A percentile compares a stretch with the other conserved stretches of the same genome.
Conservation (phyloP, 1,140 invertebrate genomes). For the Sminthurides bifidus region DNA sequence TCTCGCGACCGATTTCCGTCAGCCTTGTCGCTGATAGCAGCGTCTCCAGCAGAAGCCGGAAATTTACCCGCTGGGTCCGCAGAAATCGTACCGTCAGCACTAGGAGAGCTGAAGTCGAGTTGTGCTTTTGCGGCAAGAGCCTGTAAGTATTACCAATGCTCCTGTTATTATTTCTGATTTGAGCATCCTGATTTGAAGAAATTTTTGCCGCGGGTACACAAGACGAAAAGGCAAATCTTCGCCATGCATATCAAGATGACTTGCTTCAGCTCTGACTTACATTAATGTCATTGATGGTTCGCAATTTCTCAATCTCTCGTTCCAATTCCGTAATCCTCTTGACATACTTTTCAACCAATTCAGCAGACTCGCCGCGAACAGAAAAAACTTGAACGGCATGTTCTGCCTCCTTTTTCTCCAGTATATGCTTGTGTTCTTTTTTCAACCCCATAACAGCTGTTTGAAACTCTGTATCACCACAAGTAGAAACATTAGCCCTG, state of each 20-base stretch:
- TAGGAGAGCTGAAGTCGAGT: slow-evolving; percentile 34
- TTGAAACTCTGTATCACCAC: slow-evolving; percentile 35
- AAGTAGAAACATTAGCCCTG: too few species aligned
- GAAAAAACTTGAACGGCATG: slow-evolving; percentile 36
- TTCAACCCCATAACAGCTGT: slow-evolving; percentile 38
- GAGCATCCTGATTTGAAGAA: too few species aligned
- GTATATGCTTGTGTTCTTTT: slow-evolving; percentile 36
- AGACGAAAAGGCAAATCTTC: too few species aligned
- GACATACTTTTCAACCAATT: slow-evolving; percentile 36
- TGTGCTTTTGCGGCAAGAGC: slow-evolving; percentile 32
- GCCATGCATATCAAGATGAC: too few species aligned
- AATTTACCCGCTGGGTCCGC: too few species aligned
- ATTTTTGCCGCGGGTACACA: too few species aligned
- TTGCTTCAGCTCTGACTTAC: slow-evolving; percentile 19
- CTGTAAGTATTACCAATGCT: too few species aligned
- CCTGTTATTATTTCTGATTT: too few species aligned
- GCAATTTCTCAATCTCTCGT: slow-evolving; percentile 37
- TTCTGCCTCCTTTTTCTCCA: slow-evolving; percentile 33
- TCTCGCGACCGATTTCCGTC: too few species aligned
- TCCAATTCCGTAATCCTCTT: slow-evolving; percentile 37
- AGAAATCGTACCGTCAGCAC: too few species aligned
- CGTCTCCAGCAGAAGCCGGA: too few species aligned
- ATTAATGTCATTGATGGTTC: slow-evolving; percentile 38
- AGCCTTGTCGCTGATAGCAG: too few species aligned
- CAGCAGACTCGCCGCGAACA: slow-evolving; percentile 37